A percentile compares a stretch with the other conserved stretches of the same genome.
Conservation (phyloP, 2,888 invertebrate species). For the Marasmarcha lunaedactyla region DNA sequence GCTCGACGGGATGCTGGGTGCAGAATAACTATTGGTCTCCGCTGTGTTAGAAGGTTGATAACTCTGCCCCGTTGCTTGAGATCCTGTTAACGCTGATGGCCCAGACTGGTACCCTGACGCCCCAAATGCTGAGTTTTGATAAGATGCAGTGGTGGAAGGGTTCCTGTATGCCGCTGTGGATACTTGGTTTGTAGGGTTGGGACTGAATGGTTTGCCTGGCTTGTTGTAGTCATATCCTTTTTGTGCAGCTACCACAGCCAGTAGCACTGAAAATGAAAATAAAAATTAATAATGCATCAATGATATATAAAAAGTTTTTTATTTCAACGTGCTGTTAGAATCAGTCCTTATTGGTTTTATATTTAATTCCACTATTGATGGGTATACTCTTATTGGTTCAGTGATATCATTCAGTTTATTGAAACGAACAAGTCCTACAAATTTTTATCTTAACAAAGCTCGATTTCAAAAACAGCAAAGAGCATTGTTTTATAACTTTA, state of each 20-base stretch:
- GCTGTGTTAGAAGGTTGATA: constrained; percentile 17
- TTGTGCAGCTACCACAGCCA: constrained; percentile 60
- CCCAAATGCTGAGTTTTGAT: constrained; percentile 18
- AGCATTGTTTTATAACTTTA: too few relatives aligned
- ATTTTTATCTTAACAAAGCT: too few relatives aligned
- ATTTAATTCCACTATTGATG: too few relatives aligned
- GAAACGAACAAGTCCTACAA: too few relatives aligned
- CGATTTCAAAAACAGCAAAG: too few relatives aligned
- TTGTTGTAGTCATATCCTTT: constrained; percentile 82
- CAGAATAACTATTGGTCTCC: constrained; percentile 14
- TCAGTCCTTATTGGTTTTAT: too few relatives aligned
- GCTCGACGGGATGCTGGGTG: constrained; percentile 20
- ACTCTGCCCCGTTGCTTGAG: constrained; percentile 14
- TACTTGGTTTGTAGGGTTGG: constrained; percentile 34
- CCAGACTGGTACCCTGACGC: background rate
- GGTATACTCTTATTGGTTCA: too few relatives aligned
- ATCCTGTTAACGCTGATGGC: constrained; percentile 10
- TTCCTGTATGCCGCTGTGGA: constrained; percentile 30
- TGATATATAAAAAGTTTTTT: too few relatives aligned
- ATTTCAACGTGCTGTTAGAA: too few relatives aligned
- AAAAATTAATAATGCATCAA: background rate
- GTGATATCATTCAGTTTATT: too few relatives aligned
- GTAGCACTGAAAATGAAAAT: constrained; percentile 42
- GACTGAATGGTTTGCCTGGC: constrained; percentile 72
- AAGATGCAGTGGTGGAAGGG: constrained; percentile 34